These are phyloP conservation scores for Phocides pigmalion DNA, from an alignment of 1,140 invertebrate genomes.

Conservation along the genomic window DNA sequence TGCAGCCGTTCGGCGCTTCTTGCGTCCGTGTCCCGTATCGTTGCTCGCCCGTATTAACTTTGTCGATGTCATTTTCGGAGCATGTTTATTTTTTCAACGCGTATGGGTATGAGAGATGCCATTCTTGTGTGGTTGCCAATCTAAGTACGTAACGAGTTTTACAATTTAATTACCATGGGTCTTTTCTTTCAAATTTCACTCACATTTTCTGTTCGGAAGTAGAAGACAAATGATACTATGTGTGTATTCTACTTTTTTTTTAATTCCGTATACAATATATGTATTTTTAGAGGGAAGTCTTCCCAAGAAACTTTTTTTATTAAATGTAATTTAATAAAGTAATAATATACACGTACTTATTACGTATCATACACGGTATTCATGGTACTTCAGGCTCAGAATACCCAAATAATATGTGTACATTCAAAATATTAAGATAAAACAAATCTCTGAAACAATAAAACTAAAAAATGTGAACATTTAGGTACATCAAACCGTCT, in stretches of 20 bases:
- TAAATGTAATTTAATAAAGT: too few species aligned
- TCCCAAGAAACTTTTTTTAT: too few species aligned
- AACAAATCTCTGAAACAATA: too few species aligned
- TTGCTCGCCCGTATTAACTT: conserved; percentile 59
- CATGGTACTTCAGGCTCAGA: too few species aligned
- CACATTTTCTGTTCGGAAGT: conserved; percentile 34
- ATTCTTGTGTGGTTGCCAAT: conserved; percentile 63
- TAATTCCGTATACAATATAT: too few species aligned
- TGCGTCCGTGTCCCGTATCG: conserved; percentile 40
- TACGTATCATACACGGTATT: too few species aligned
- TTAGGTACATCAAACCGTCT: too few species aligned
- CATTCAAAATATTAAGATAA: too few species aligned
- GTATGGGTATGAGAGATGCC: conserved; percentile 52
- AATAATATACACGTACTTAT: too few species aligned
- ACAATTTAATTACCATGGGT: conserved; percentile 52
- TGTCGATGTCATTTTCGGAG: conserved; percentile 58
- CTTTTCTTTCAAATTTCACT: conserved; percentile 45
- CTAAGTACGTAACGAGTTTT: conserved; percentile 68
- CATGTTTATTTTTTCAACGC: conserved; percentile 62
- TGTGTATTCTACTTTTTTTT: not conserved
- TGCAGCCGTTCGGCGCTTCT: conserved; percentile 68
- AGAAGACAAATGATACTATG: not conserved
- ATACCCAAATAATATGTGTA: too few species aligned
- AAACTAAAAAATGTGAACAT: too few species aligned
- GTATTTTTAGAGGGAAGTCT: too few species aligned